A percentile compares a stretch with the other conserved stretches of the same genome.
Conservation (phyloP, 2,888 invertebrate species). For the Tipula vernalis region DNA sequence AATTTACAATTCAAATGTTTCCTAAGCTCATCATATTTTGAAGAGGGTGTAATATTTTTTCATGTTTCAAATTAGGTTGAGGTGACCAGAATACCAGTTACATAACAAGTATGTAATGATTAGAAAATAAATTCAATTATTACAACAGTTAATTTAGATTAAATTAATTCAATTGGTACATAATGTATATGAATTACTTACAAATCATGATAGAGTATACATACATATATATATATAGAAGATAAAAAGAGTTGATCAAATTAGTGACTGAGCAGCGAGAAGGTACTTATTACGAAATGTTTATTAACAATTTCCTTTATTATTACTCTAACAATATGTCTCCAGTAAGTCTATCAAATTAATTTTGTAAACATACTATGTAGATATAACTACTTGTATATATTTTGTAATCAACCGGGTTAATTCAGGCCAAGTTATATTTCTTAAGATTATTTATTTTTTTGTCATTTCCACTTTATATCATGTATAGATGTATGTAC, state of each 20-base stretch:
- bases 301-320: conserved; percentile 4
- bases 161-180: neutral
- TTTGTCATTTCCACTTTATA: neutral
- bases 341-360: neutral
- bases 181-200: neutral
- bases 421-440: neutral
- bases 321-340: neutral
- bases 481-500: neutral
- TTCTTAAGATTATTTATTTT: neutral
- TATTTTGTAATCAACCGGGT: neutral
- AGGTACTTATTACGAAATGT: neutral
- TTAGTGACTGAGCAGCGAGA: neutral
- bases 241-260: neutral
- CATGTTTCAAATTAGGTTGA: neutral
- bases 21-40: neutral
- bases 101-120: neutral
- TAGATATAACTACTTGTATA: too few relatives aligned
- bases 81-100: neutral
- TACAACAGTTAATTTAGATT: neutral
- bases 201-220: neutral
- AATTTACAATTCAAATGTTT: neutral
- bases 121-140: neutral
- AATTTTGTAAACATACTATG: neutral
- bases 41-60: neutral
- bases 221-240: too few relatives aligned